Conservation (phyloP, 1,140 invertebrate genomes). For the Mya arenaria region DNA sequence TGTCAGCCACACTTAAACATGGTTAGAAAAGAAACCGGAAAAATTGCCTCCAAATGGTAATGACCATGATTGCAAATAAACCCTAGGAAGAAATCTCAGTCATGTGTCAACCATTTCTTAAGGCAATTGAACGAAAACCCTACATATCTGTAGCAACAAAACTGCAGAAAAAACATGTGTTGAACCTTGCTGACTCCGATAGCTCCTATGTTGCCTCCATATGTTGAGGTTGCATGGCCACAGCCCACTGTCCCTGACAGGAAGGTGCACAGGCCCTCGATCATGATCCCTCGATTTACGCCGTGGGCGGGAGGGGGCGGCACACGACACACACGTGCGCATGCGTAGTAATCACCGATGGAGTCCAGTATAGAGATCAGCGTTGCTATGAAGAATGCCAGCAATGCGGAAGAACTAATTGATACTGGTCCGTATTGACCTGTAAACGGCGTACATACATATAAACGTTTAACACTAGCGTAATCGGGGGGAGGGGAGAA, state of each 20-base stretch:
- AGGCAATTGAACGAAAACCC: too few species aligned
- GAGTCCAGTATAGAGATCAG: slow-evolving; percentile 72
- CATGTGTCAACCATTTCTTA: too few species aligned
- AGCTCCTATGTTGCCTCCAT: slow-evolving; percentile 91
- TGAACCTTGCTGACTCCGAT: slow-evolving; percentile 88
- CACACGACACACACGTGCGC: slow-evolving; percentile 71
- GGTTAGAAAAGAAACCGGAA: too few species aligned
- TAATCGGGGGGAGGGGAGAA: neutral
- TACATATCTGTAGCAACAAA: too few species aligned
- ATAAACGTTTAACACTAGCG: neutral
- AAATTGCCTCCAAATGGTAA: too few species aligned
- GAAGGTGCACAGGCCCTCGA: slow-evolving; percentile 92
- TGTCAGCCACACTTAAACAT: too few species aligned
- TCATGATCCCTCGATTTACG: slow-evolving; percentile 86
- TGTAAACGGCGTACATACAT: slow-evolving; percentile 57
- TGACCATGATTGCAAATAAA: too few species aligned
- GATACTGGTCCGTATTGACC: slow-evolving; percentile 18
- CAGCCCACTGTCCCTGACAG: slow-evolving; percentile 91
- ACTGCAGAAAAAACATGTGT: too few species aligned
- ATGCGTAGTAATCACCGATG: slow-evolving; percentile 76
- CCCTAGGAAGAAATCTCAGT: too few species aligned
- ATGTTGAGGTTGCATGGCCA: slow-evolving; percentile 93
- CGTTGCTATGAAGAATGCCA: slow-evolving; percentile 70
- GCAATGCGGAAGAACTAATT: slow-evolving; percentile 50
- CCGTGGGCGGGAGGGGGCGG: slow-evolving; percentile 68